phyloP scores from a whole-genome alignment of 1,140 invertebrate genomes.

The Megalonaias nervosa region DNA sequence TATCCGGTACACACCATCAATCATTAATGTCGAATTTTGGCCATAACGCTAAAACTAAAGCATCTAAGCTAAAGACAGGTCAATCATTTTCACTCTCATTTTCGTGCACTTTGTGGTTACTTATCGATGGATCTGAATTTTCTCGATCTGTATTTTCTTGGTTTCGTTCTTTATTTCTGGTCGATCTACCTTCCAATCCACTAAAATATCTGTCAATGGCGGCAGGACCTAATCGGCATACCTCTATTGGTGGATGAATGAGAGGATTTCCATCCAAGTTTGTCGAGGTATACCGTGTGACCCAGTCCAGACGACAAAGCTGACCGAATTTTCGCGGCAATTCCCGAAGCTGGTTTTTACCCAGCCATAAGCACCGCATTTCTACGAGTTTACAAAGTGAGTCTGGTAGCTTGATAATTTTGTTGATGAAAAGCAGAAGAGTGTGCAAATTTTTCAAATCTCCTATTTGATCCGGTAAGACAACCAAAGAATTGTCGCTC shows the following conservation, averaged over 20 bases:
- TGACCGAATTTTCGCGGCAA: conserved; percentile 66
- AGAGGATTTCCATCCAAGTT: conserved; percentile 69
- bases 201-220: conserved; percentile 52
- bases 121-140: no score
- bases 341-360: conserved; percentile 63
- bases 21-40: no score
- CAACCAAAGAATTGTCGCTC: conserved; percentile 58
- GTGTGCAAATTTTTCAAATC: conserved; percentile 65
- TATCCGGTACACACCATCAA: no score
- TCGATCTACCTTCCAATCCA: conserved; percentile 4
- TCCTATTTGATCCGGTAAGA: conserved; percentile 61
- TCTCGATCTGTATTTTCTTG: no score
- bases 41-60: no score
- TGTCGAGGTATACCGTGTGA: conserved; percentile 61
- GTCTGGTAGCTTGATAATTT: conserved; percentile 64
- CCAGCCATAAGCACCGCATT: conserved; percentile 68
- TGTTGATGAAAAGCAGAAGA: conserved; percentile 66
- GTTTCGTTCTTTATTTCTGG: no score
- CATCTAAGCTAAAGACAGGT: no score
- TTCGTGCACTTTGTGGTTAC: no score
- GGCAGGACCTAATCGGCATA: conserved; percentile 64
- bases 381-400: conserved; percentile 60
- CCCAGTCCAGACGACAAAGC: conserved; percentile 68
- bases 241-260: conserved; percentile 65
- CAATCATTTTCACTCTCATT: no score